These are phyloP conservation scores for Geophilus truncorum DNA, from an alignment of 2,888 invertebrate genomes.

Conservation along the genomic window DNA sequence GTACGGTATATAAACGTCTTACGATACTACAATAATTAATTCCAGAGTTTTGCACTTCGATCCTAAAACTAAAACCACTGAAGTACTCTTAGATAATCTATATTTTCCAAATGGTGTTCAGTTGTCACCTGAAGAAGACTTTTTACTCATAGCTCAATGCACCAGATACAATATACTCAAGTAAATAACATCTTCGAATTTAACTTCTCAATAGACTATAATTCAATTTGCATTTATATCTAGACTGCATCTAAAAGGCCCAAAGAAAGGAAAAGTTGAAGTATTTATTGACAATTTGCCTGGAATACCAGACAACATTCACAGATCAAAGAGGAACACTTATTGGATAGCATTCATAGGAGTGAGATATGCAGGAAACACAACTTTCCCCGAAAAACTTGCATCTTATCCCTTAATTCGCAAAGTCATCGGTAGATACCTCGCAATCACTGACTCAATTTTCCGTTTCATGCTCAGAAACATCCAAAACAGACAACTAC, in stretches of 20 bases:
- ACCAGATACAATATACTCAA: background rate
- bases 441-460: too few relatives aligned
- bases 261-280: background rate
- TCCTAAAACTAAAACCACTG: background rate
- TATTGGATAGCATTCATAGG: background rate
- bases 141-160: background rate
- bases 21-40: too few relatives aligned
- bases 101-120: slow-evolving; percentile 5
- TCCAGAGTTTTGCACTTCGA: background rate
- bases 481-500: too few relatives aligned
- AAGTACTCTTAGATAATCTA: background rate
- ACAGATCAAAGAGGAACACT: background rate
- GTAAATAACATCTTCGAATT: too few relatives aligned
- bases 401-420: too few relatives aligned
- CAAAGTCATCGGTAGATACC: too few relatives aligned
- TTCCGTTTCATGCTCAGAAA: too few relatives aligned
- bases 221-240: background rate
- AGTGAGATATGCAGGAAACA: too few relatives aligned
- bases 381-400: too few relatives aligned
- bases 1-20: too few relatives aligned
- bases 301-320: slow-evolving; percentile 3
- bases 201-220: too few relatives aligned
- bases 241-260: background rate
- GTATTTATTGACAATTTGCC: slow-evolving; percentile 29
- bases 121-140: background rate